Evolutionary conservation across 2,888 invertebrate species (phyloP), one percentile per base, ranked within the genome.

Genomic region (Dryomyza anilis): DNA sequence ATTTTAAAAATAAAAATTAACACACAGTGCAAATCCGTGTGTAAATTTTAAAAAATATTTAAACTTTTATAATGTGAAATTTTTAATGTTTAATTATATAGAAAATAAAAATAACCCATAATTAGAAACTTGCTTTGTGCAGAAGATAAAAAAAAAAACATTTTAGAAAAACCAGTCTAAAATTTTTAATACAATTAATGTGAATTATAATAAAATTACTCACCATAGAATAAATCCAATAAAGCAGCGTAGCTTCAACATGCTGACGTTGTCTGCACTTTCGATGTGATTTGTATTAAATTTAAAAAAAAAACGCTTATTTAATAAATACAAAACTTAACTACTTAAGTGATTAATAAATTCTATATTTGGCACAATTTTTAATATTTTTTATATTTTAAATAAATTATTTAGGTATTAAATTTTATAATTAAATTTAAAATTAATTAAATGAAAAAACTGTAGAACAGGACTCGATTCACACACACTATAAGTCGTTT

Each of bases 191-290:
- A 39, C 14, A 39, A n/a, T n/a, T n/a, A n/a, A n/a, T n/a, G n/a
- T n/a, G n/a, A n/a, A n/a, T n/a, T n/a, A n/a, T 39, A n/a, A 39
- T 2, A 39, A 6, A 2, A 39, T 12, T 39, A n/a, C 39, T 39
- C 68, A 79, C 79, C 79, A 80, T 74, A 79, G 65, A 65, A 79
- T 73, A 73, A 79, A 71, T 70, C 80, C 75, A 69, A 78, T 65
- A 65, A 76, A 69, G 69, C 76, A 63, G 66, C 71, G 70, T 71
- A 74, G 76, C 69, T 73, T 72, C 65, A 67, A 74, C 79, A 79
- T 74, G 43, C 74, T 71, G 69, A 70, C 6, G 10, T 29, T 48
- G 36, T 27, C 16, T 46, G 23, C 19, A 56, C 23, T 21, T 56
- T 21, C 33, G 36, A 27, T 39, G 21, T 10, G 7, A 4, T 1